A percentile compares a stretch with the other conserved stretches of the same genome.
These are phyloP conservation scores for Aphelenchoides fujianensis DNA, from an alignment of 1,140 invertebrate genomes.

Conservation along the genomic window DNA sequence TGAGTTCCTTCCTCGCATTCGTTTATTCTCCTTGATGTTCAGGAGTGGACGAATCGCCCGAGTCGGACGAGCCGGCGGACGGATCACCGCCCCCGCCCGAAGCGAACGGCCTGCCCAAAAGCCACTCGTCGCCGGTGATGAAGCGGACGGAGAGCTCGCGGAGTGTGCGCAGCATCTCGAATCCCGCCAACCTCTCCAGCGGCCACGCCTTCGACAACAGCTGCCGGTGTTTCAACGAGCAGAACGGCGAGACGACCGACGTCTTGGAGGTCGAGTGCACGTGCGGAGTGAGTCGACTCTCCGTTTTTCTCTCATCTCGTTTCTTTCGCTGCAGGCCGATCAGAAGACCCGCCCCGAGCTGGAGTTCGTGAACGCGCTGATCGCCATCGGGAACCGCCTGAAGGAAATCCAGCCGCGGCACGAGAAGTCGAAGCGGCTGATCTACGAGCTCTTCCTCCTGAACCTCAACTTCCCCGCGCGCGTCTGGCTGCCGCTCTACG, in stretches of 20 bases:
- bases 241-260: conserved; percentile 10
- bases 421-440: conserved; percentile 80
- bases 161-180: too few relatives aligned
- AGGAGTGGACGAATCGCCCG: too few relatives aligned
- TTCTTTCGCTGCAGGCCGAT: not conserved
- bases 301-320: not conserved
- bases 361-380: conserved; percentile 78
- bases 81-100: too few relatives aligned
- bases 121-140: too few relatives aligned
- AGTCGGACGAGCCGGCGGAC: too few relatives aligned
- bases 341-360: conserved; percentile 72
- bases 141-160: too few relatives aligned
- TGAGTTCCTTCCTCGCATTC: too few relatives aligned
- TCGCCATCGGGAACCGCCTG: conserved; percentile 83
- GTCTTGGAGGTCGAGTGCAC: not conserved
- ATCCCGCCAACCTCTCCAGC: too few relatives aligned
- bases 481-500: conserved; percentile 87
- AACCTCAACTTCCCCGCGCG: conserved; percentile 94
- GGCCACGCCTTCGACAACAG: too few relatives aligned
- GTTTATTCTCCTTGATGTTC: too few relatives aligned
- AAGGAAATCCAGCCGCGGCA: conserved; percentile 88
- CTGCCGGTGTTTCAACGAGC: conserved; percentile 16
- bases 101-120: too few relatives aligned
- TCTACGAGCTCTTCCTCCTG: conserved; percentile 84
- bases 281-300: not conserved